A percentile compares a stretch with the other conserved stretches of the same genome.
Conservation (phyloP, 2,113 vertebrate species). For the Oreotrochilus melanogaster region DNA sequence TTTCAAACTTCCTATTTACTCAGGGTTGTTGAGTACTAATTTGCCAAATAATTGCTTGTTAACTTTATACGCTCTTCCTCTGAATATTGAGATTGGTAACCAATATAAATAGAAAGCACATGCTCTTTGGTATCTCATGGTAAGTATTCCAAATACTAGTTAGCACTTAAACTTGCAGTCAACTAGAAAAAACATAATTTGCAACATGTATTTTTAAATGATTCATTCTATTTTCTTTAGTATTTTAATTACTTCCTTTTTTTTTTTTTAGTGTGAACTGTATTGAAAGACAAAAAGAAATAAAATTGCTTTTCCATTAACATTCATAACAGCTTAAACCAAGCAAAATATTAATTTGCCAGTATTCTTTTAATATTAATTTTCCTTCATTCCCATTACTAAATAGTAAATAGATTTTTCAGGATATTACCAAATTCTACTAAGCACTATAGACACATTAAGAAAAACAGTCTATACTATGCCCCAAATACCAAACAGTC, state of each 20-base stretch:
- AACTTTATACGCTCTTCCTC: slow-evolving; percentile 86
- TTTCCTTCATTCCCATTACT: background rate
- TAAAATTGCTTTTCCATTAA: background rate
- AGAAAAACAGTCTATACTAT: background rate
- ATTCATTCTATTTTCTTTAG: background rate
- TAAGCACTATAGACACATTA: background rate
- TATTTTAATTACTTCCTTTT: background rate
- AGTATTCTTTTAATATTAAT: background rate
- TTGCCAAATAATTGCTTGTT: slow-evolving; percentile 89
- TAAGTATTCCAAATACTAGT: slow-evolving; percentile 76
- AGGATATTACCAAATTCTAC: background rate
- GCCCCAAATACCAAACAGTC: background rate
- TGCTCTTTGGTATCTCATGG: slow-evolving; percentile 72
- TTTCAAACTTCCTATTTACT: slow-evolving; percentile 90
- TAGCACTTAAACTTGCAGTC: slow-evolving; percentile 67
- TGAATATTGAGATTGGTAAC: slow-evolving; percentile 83
- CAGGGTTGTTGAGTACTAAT: slow-evolving; percentile 86
- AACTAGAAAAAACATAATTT: slow-evolving; percentile 44
- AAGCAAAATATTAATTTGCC: background rate
- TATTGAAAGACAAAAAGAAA: background rate
- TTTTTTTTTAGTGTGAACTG: background rate
- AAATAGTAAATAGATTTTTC: background rate
- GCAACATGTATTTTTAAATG: background rate
- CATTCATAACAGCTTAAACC: background rate
- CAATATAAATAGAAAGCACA: slow-evolving; percentile 85